Evolutionary conservation across 2,888 invertebrate species (phyloP).

Genomic region (Trichogramma evanescens): DNA sequence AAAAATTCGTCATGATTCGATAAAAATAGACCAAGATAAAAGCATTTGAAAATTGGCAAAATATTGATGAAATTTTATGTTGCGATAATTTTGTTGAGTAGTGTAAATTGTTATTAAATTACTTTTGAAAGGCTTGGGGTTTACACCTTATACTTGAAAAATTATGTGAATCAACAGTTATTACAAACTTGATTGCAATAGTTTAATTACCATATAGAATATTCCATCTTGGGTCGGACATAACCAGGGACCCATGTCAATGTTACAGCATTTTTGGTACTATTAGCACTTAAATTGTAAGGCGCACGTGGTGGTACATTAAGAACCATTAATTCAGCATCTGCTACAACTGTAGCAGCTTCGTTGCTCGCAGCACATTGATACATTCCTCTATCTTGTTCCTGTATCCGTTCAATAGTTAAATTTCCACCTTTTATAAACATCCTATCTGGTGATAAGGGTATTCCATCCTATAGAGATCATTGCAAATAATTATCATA

Average conservation of each 20-base stretch:
- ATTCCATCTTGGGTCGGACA: slow-evolving; percentile 69
- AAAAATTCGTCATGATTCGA: no score
- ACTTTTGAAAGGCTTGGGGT: no score
- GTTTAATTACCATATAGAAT: slow-evolving; percentile 53
- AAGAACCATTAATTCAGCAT: slow-evolving; percentile 75
- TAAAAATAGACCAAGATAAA: no score
- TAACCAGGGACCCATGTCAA: slow-evolving; percentile 80
- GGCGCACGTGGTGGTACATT: slow-evolving; percentile 88
- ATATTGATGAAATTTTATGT: no score
- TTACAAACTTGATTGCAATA: not conserved
- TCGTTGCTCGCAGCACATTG: slow-evolving; percentile 80
- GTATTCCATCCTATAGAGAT: slow-evolving; percentile 57
- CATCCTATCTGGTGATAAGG: slow-evolving; percentile 62
- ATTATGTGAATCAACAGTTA: not conserved
- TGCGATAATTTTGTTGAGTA: no score
- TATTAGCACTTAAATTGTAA: slow-evolving; percentile 73
- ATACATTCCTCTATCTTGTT: slow-evolving; percentile 81
- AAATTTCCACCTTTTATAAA: slow-evolving; percentile 69
- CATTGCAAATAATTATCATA: not conserved
- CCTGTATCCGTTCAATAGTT: slow-evolving; percentile 72
- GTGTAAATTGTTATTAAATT: no score
- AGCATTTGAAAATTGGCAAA: no score
- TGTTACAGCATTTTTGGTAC: slow-evolving; percentile 65
- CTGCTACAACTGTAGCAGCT: slow-evolving; percentile 74
- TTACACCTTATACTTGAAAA: no score